Evolutionary conservation across 2,888 invertebrate genomes (phyloP).

Genomic region (Koerneria pararmatus): DNA sequence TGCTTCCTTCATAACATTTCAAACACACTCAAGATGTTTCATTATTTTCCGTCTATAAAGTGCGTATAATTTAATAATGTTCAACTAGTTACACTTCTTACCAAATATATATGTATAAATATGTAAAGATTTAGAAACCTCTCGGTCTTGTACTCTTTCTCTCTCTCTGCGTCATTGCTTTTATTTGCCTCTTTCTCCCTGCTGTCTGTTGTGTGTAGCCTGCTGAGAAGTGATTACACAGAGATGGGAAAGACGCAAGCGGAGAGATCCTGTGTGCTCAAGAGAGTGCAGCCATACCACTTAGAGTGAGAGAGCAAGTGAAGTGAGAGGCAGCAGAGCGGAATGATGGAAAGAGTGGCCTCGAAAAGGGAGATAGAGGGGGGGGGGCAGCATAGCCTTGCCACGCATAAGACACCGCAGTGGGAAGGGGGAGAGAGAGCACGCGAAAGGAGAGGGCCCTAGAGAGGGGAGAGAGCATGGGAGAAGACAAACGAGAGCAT

Average conservation of each 20-base stretch:
- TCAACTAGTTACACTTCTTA: too few species aligned
- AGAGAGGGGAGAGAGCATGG: neutral
- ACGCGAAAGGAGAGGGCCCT: slow-evolving; percentile 1
- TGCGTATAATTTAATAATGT: too few species aligned
- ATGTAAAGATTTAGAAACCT: too few species aligned
- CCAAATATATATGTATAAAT: too few species aligned
- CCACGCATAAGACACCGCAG: slow-evolving; percentile 10
- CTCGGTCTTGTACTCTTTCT: too few species aligned
- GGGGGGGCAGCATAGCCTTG: slow-evolving; percentile 1
- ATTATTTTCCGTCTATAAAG: too few species aligned
- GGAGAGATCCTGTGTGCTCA: neutral
- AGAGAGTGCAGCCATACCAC: neutral
- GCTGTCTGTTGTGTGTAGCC: too few species aligned
- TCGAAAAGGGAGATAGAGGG: neutral
- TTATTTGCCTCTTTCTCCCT: too few species aligned
- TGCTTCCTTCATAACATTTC: too few species aligned
- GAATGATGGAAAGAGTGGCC: too few species aligned
- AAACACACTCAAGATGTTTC: too few species aligned
- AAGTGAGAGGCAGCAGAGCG: neutral
- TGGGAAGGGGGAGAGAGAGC: slow-evolving; percentile 3
- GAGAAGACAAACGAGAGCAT: neutral
- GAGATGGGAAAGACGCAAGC: neutral
- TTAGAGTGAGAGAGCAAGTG: slow-evolving; percentile 12
- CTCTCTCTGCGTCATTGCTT: too few species aligned
- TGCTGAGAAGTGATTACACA: neutral